Conservation (phyloP, 2,113 vertebrate species). For the Lycocorax pyrrhopterus region DNA sequence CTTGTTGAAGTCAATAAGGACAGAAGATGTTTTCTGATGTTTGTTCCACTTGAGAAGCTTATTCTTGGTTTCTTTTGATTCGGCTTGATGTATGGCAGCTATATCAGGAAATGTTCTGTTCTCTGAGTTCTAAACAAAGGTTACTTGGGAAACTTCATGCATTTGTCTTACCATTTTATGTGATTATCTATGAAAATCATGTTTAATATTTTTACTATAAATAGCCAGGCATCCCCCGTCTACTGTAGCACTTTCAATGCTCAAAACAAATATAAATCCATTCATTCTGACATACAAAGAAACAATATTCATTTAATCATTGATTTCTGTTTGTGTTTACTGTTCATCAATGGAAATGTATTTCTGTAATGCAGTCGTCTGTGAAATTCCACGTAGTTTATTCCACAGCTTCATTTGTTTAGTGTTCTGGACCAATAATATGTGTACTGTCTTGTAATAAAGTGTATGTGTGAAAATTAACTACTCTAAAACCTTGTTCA, state of each 20-base stretch:
- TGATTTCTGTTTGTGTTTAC: conserved; percentile 36
- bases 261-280: neutral
- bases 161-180: neutral
- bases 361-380: neutral
- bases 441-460: neutral
- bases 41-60: neutral
- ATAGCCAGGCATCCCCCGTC: neutral
- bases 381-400: conserved; percentile 7
- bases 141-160: neutral
- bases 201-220: neutral
- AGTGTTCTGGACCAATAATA: neutral
- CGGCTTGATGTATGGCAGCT: neutral
- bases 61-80: neutral
- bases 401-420: neutral
- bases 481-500: neutral
- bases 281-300: neutral
- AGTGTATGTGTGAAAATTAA: neutral
- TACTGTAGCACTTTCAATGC: neutral
- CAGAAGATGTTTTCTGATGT: neutral
- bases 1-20: neutral
- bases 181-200: neutral
- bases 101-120: neutral
- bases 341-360: conserved; percentile 4
- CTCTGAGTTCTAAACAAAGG: neutral
- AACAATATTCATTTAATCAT: neutral